Evolutionary conservation across 2,888 invertebrate genomes (phyloP).

Genomic region (Lingula anatina): DNA sequence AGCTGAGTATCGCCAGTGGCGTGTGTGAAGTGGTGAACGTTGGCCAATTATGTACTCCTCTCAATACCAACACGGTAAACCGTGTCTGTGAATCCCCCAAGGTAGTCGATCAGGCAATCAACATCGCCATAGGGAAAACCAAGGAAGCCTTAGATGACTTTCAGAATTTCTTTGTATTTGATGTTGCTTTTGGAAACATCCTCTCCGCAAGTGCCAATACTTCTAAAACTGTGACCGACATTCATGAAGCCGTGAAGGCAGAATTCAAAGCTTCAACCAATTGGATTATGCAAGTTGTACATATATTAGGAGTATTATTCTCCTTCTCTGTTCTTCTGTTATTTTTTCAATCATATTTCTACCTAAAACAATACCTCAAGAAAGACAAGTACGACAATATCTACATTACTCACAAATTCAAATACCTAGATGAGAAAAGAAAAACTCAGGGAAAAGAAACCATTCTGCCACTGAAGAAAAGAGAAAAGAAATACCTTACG

Average conservation of each 20-base stretch:
- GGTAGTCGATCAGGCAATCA: no score
- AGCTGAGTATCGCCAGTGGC: no score
- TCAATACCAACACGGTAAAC: no score
- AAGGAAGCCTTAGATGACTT: conserved; percentile 5
- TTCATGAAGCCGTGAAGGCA: conserved; percentile 13
- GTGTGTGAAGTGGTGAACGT: no score
- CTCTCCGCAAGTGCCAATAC: conserved; percentile 9
- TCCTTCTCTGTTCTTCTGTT: conserved; percentile 15
- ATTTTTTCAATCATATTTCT: conserved; percentile 17
- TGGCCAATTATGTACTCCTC: no score
- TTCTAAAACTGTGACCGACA: conserved; percentile 10
- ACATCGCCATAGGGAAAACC: no score
- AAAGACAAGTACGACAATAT: conserved; percentile 35
- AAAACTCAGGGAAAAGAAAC: conserved; percentile 12
- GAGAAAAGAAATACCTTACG: conserved; percentile 26
- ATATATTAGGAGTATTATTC: no score
- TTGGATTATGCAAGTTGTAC: conserved; percentile 5
- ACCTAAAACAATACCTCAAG: conserved; percentile 22
- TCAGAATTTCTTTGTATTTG: conserved; percentile 12
- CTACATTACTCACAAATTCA: conserved; percentile 29
- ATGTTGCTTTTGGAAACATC: conserved; percentile 9
- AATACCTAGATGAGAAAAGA: conserved; percentile 19
- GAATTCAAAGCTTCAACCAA: conserved; percentile 13
- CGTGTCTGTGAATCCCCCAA: no score
- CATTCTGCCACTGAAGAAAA: conserved; percentile 29